phyloP scores from a whole-genome alignment of 2,113 vertebrate genomes.

The Tachysurus fulvidraco region DNA sequence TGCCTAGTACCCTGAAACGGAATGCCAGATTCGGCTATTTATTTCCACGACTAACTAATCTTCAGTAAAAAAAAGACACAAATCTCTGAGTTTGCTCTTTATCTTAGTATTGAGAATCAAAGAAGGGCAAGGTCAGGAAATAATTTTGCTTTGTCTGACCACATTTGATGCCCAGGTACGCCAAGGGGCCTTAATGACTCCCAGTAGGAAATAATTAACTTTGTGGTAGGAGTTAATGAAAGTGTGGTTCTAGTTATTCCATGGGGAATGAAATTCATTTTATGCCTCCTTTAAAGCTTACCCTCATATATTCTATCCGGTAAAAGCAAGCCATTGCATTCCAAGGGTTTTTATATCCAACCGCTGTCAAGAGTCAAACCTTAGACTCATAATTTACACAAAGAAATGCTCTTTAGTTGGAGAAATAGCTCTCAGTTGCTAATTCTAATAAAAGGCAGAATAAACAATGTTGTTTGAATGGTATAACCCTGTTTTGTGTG shows the following conservation, averaged over 20 bases:
- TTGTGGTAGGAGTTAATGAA: constrained; percentile 46
- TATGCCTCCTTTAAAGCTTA: constrained; percentile 4
- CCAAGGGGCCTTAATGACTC: constrained; percentile 36
- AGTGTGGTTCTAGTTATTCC: constrained; percentile 38
- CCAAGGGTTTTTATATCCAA: not conserved
- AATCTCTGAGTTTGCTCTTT: not conserved
- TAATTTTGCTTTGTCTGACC: constrained; percentile 30
- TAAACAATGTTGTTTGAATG: not conserved
- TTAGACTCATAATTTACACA: not conserved
- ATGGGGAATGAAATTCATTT: constrained; percentile 41
- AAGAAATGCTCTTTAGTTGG: not conserved
- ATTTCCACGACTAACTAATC: not conserved
- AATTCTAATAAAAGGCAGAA: not conserved
- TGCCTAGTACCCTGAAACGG: not conserved
- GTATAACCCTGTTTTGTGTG: not conserved
- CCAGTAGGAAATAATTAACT: constrained; percentile 45
- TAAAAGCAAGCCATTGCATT: constrained; percentile 1
- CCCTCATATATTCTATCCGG: constrained; percentile 24
- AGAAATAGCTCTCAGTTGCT: not conserved
- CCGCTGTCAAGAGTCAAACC: constrained; percentile 20
- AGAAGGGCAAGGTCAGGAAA: constrained; percentile 1
- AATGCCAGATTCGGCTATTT: not conserved
- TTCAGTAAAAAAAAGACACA: not conserved
- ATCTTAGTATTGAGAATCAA: constrained; percentile 18
- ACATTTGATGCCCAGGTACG: constrained; percentile 35